Percentiles rank a stretch among this genome's conserved stretches.
Evolutionary conservation across 2,113 vertebrate genomes (phyloP).

Genomic region (Apistogramma diplotaenia): DNA sequence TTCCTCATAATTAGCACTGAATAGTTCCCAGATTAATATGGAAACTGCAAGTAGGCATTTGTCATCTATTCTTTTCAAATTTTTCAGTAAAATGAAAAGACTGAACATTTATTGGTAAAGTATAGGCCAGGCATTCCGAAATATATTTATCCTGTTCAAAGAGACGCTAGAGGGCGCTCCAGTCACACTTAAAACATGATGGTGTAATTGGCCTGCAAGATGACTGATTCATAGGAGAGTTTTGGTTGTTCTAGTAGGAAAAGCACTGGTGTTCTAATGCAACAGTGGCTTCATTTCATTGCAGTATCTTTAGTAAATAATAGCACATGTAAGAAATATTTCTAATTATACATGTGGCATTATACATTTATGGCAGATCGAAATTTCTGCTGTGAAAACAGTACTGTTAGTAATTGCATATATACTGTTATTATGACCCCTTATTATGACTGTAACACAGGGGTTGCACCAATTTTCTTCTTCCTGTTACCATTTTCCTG

Average conservation of each 20-base stretch:
- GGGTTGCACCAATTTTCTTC: not conserved
- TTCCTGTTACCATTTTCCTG: no score
- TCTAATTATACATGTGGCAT: no score
- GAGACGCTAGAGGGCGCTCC: constrained; percentile 6
- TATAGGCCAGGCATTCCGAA: not conserved
- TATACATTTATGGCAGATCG: not conserved
- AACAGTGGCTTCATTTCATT: not conserved
- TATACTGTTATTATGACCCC: not conserved
- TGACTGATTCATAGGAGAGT: not conserved
- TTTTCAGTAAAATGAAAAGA: not conserved
- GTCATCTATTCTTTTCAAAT: not conserved
- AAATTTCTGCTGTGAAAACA: not conserved
- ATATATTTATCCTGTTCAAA: not conserved
- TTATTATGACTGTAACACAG: not conserved
- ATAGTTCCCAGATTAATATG: not conserved
- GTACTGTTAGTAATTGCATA: not conserved
- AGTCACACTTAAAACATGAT: not conserved
- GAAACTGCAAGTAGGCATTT: not conserved
- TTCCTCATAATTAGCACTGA: not conserved
- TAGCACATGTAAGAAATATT: not conserved
- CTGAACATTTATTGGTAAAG: not conserved
- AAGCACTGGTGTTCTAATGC: not conserved
- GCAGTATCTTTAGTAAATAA: not conserved
- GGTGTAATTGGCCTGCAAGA: not conserved
- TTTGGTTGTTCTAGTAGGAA: not conserved